Evolutionary conservation across 2,113 vertebrate species (phyloP).

Genomic region (Odocoileus virginianus): DNA sequence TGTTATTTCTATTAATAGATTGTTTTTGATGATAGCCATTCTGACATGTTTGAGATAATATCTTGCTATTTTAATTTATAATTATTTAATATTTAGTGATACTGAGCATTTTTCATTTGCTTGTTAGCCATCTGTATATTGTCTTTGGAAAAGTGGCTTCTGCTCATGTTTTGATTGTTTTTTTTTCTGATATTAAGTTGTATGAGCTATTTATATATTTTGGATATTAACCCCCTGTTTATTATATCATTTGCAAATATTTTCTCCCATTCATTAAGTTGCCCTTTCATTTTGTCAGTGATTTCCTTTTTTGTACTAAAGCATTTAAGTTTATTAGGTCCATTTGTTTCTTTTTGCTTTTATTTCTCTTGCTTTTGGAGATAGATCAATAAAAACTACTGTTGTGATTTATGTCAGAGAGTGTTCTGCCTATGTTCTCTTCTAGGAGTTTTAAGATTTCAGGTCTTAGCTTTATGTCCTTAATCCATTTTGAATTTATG

Average conservation of each 20-base stretch:
- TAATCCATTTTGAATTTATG: background rate
- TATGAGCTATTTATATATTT: background rate
- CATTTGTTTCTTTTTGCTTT: background rate
- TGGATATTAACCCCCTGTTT: background rate
- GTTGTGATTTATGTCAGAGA: background rate
- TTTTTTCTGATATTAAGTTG: background rate
- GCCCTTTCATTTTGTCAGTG: background rate
- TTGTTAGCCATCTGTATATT: background rate
- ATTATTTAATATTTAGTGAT: background rate
- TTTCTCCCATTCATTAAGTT: background rate
- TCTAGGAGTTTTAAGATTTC: background rate
- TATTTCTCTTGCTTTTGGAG: background rate
- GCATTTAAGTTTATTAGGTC: background rate
- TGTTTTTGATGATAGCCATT: background rate
- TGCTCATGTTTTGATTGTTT: background rate
- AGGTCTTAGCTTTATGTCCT: background rate
- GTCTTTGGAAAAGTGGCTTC: background rate
- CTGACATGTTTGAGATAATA: background rate
- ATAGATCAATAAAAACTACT: background rate
- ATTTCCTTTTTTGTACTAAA: background rate
- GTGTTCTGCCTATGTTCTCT: background rate
- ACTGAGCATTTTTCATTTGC: background rate
- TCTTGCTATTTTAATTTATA: background rate
- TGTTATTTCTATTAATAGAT: background rate
- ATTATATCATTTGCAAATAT: background rate